Conservation (phyloP, 2,113 vertebrate species). For the Amphilophus citrinellus region DNA sequence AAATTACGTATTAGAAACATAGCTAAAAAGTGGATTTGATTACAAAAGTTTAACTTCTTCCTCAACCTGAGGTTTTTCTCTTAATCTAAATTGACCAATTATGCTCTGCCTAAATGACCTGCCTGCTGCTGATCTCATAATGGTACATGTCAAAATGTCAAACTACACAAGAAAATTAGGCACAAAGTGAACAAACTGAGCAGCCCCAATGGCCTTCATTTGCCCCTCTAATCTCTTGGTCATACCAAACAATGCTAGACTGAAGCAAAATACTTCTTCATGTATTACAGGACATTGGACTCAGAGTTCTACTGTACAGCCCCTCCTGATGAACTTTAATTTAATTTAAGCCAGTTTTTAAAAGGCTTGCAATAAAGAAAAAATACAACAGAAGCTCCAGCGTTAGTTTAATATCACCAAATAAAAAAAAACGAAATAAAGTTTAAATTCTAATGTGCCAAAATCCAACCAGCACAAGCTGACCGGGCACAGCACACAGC, state of each 20-base stretch:
- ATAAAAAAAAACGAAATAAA: not conserved
- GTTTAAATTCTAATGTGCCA: not conserved
- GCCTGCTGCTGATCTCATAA: too few species aligned
- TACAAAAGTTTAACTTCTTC: not conserved
- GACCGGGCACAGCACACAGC: not conserved
- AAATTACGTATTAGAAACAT: not conserved
- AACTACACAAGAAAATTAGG: not conserved
- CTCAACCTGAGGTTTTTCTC: not conserved
- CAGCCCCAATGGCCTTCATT: not conserved
- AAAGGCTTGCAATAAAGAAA: not conserved
- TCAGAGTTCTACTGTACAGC: too few species aligned
- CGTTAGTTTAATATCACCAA: not conserved
- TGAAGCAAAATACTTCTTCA: not conserved
- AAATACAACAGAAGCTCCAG: not conserved
- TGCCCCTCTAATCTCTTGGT: not conserved
- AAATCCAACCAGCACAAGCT: conserved; percentile 6
- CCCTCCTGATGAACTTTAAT: not conserved
- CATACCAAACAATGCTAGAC: not conserved
- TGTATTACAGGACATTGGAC: not conserved
- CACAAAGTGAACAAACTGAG: not conserved
- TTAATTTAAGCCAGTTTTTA: not conserved
- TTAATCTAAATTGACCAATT: not conserved
- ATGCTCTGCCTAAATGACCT: too few species aligned
- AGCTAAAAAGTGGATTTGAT: not conserved
- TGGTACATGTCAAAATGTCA: not conserved